Base-by-base conservation (phyloP, 2,113 vertebrate species). In the Stigmatopora nigra region DNA sequence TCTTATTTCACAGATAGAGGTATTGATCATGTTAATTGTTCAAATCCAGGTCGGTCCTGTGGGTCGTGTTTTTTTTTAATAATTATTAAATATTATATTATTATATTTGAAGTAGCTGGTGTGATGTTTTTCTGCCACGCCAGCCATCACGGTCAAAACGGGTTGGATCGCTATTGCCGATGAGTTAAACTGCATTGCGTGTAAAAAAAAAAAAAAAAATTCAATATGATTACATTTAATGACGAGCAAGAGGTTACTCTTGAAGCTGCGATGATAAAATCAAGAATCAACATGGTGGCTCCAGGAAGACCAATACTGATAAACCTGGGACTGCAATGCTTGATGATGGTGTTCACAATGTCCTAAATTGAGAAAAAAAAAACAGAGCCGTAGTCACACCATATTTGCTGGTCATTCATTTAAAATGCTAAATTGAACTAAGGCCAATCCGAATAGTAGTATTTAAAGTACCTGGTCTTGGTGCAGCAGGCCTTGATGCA, bases 301-400 rank as follows among this genome's bases (percentile, higher is more conserved):
- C 96, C 97, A 59, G 97, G 97, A 64, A 99, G 92, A 59, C 95
- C 93, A 62, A 99, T 93, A 45, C 94, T 95, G 90, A 98, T 95
- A 89, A 99, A 99, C 0, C 95, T 92, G 71, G 97, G 97, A 77
- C 96, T 99, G 70, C 97, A 99, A 86, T 99, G 96, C 69, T 98
- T 99, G 86, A 99, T 98, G 84, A 99, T 98, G 81, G 95, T 98
- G 89, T 98, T 99, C 72, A 99, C 96, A 80, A 99, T 98, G 86
- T 99, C 96, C 97, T 99, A 85, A 10, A 65, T 44, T 41, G 20
- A 69, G 7, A 64, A 17, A 60, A 3, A 19, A 9, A 13, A 64
- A 14, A 6, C 16, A 48, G 9, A n/a, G 8, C 10, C 62, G 35
- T 14, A 64, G n/a, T 16, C 9, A 49, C 35, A 46, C 15, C 3